phyloP scores from a whole-genome alignment of 64 coral and sea anemone genomes.

The Dendronephthya gigantea region DNA sequence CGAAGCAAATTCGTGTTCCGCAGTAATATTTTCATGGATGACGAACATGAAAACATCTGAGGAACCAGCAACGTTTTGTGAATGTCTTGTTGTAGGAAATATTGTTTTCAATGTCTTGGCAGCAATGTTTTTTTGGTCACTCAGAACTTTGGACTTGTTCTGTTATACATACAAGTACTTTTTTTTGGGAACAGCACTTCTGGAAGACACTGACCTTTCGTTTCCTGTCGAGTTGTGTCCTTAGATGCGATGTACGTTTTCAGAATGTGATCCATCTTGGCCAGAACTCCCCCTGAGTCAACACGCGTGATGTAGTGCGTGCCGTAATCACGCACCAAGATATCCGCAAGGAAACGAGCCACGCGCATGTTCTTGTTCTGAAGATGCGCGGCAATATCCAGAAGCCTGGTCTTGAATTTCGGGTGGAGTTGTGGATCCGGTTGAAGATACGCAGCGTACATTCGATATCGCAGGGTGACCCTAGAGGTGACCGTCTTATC shows the following conservation, averaged over 20 bases:
- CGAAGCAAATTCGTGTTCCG: no score
- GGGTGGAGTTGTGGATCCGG: conserved; percentile 60
- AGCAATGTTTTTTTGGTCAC: no score
- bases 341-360: conserved; percentile 52
- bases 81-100: no score
- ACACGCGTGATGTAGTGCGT: conserved; percentile 79
- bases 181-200: no score
- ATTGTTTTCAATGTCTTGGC: no score
- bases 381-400: conserved; percentile 70
- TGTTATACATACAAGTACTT: no score
- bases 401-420: conserved; percentile 55
- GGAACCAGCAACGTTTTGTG: no score
- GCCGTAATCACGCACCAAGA: conserved; percentile 71
- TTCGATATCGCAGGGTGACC: conserved; percentile 51
- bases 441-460: conserved; percentile 52
- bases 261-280: conserved; percentile 59
- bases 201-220: conserved; percentile 23
- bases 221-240: conserved; percentile 46
- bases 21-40: no score
- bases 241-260: conserved; percentile 3
- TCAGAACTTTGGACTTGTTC: no score
- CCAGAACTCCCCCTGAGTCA: conserved; percentile 56
- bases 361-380: conserved; percentile 68
- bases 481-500: conserved; percentile 75
- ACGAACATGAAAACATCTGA: no score